Base-by-base conservation (phyloP, 2,888 invertebrate species). In the Lomographa bimaculata region DNA sequence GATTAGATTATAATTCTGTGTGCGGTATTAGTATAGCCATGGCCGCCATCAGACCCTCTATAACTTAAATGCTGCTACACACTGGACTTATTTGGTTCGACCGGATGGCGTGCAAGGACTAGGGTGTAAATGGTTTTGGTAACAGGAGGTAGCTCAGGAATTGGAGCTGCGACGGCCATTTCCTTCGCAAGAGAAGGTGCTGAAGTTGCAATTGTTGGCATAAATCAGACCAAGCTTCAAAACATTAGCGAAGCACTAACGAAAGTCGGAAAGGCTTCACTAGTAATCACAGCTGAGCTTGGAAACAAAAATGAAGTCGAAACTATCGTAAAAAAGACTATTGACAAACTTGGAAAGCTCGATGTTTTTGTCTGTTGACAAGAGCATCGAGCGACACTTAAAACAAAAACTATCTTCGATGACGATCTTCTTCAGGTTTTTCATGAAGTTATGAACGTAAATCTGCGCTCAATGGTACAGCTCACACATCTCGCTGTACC, bases 311-410 rank as follows among this genome's bases (percentile, higher is more conserved):
- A 74, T 2, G 54, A 51, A 0, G 63, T 54, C 46, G 0, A 52
- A 50, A 48, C 19, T 4, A 51, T 71, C 1, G 40, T 76, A 3
- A 14, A 59, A 2, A 39, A 55, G 41, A 73, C 75, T 0, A 28
- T 74, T 0, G 37, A 59, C 0, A 54, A 52, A 12, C 77, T 57
- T 27, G 65, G 68, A 0, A 56, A 58, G 53, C 26, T 79, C 0
- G 73, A 80, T 18, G 47, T 79, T 2, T 43, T 75, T 0, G 43
- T 77, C 2, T n/a, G n/a, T n/a, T n/a, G n/a, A n/a, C n/a, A n/a
- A n/a, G n/a, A n/a, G n/a, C n/a, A n/a, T n/a, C n/a, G n/a, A n/a
- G n/a, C n/a, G n/a, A n/a, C n/a, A n/a, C n/a, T n/a, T n/a, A n/a
- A n/a, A n/a, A n/a, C n/a, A n/a, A n/a, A n/a, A n/a, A 39, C 26